Evolutionary conservation across 2,888 invertebrate species (phyloP).

Genomic region (Cheiracanthium punctorium): DNA sequence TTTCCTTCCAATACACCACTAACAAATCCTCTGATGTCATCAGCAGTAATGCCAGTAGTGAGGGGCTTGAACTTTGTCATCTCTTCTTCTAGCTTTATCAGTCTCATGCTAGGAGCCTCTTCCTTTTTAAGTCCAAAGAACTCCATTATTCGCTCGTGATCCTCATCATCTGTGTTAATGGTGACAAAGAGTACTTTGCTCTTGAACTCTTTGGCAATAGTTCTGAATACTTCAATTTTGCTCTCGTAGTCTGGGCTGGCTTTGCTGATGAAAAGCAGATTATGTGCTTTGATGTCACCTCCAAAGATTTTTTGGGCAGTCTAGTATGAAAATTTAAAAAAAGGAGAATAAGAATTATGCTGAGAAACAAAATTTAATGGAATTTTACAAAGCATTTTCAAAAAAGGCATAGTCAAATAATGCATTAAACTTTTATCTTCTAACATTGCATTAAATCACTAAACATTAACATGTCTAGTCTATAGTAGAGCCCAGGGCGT

Average conservation of each 20-base stretch:
- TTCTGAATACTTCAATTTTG: constrained; percentile 85
- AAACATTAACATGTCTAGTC: no score
- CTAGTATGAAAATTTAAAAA: constrained; percentile 73
- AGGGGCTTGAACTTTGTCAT: constrained; percentile 96
- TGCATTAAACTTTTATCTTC: no score
- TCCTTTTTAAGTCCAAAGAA: constrained; percentile 99
- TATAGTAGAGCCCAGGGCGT: no score
- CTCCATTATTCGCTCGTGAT: constrained; percentile 97
- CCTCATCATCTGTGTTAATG: constrained; percentile 95
- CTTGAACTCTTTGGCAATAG: constrained; percentile 91
- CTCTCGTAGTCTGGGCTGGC: constrained; percentile 87
- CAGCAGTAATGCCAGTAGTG: constrained; percentile 82
- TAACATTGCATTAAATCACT: no score
- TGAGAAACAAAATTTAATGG: no score
- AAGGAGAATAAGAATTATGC: no score
- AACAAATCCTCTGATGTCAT: constrained; percentile 86
- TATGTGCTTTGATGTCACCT: constrained; percentile 97
- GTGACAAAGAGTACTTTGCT: constrained; percentile 95
- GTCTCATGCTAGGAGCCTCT: constrained; percentile 91
- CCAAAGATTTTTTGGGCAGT: constrained; percentile 99
- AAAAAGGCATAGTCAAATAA: no score
- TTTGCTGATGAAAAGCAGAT: constrained; percentile 95
- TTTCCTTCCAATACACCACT: constrained; percentile 92
- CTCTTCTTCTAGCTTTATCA: constrained; percentile 96
- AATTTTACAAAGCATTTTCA: no score